Percentiles rank a stretch among this genome's conserved stretches.
Evolutionary conservation across 2,113 vertebrate genomes (phyloP).

Genomic region (Haplotaxodon microlepis): DNA sequence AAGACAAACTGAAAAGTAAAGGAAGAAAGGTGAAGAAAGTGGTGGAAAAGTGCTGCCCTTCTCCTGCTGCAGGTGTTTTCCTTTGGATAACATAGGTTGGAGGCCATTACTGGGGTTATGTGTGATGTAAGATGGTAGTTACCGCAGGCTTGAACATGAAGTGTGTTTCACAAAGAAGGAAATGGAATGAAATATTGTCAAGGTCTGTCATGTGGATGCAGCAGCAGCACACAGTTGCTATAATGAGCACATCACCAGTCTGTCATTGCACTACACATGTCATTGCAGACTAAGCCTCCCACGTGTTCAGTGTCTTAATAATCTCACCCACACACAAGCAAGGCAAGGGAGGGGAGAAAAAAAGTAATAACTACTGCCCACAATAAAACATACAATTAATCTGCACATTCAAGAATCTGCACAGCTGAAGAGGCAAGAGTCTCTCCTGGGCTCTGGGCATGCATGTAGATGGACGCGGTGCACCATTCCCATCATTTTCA

Average conservation of each 20-base stretch:
- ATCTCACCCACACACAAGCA: background rate
- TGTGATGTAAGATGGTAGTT: background rate
- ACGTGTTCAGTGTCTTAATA: background rate
- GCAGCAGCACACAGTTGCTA: background rate
- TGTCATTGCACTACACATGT: background rate
- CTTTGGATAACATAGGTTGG: background rate
- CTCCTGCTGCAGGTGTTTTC: background rate
- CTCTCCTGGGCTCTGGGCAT: background rate
- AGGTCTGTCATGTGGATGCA: background rate
- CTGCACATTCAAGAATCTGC: background rate
- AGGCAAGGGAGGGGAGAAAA: background rate
- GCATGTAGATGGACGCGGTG: background rate
- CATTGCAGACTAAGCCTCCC: background rate
- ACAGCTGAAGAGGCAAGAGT: background rate
- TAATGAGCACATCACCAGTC: slow-evolving; percentile 10
- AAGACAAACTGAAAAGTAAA: background rate
- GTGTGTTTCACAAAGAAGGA: background rate
- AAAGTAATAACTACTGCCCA: background rate
- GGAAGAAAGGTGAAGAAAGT: background rate
- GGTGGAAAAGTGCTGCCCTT: background rate
- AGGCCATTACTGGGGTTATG: background rate
- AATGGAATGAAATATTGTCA: background rate
- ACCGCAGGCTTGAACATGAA: background rate
- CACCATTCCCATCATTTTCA: background rate
- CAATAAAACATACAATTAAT: background rate